Base-by-base conservation (phyloP, 2,888 invertebrate genomes). In the Julus scandinavius region DNA sequence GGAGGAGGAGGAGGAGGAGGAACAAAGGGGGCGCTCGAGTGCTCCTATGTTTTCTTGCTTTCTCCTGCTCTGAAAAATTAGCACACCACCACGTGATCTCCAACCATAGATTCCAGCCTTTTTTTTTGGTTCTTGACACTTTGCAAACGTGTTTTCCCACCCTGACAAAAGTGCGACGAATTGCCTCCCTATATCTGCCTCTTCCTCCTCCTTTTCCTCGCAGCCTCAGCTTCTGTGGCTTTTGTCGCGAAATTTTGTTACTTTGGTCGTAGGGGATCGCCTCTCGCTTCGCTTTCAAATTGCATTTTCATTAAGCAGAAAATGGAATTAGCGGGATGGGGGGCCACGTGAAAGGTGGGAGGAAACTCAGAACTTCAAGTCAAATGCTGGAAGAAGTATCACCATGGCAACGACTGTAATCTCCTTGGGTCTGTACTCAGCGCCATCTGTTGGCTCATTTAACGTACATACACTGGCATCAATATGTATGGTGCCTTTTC, bases 231-330 rank as follows among this genome's bases (percentile, higher is more conserved):
- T 20, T 29, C 29, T 72, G 72, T 11, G 72, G 72, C 72, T 72
- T 72, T 72, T 72, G 72, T 72, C 72, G 29, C 72, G 9, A 72
- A 29, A 72, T 72, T 72, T 72, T 29, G 72, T 72, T 72, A 72
- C 72, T 9, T 72, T 29, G 6, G 72, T 72, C 29, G 72, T 72
- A n/a, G n/a, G 72, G 72, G 72, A 72, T 72, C 20, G 72, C 58
- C 58, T 63, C 45, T 45, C 45, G 45, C 45, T 45, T 45, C 58
- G n/a, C 58, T 63, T 17, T 63, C 58, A 63, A 72, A 72, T 72
- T 72, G 72, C 72, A 72, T 72, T 72, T 72, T 72, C 72, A 72
- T 72, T 72, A 72, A 29, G 29, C 72, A 72, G 72, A 29, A 72
- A 72, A 72, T 72, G 72, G 72, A 20, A 72, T 72, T 72, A 72